Evolutionary conservation across 2,888 invertebrate genomes (phyloP).

Genomic region (Thera obeliscata): DNA sequence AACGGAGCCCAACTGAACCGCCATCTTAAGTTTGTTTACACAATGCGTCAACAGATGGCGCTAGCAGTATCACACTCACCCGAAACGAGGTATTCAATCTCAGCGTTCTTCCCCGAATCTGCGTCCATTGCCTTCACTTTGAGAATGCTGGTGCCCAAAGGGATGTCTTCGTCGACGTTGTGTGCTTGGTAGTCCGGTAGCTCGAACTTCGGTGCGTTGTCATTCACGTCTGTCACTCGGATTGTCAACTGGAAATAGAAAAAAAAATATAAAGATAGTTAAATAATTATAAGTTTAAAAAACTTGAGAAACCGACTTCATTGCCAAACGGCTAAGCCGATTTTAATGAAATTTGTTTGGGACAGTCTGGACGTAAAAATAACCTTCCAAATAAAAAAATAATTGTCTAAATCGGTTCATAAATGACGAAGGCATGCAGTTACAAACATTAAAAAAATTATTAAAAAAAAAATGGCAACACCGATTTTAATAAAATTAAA

Average conservation of each 20-base stretch:
- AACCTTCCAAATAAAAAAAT: no score
- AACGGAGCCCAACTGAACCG: not conserved
- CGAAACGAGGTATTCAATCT: slow-evolving; percentile 95
- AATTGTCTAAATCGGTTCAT: no score
- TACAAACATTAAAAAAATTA: no score
- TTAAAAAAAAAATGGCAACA: no score
- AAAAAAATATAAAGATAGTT: slow-evolving; percentile 1
- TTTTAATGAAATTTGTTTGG: no score
- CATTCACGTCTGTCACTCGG: slow-evolving; percentile 97
- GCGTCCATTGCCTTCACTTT: slow-evolving; percentile 98
- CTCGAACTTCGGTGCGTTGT: slow-evolving; percentile 98
- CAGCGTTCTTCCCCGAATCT: slow-evolving; percentile 97
- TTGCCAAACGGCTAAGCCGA: no score
- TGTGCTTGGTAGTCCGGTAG: slow-evolving; percentile 98
- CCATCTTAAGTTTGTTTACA: not conserved
- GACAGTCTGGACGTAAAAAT: no score
- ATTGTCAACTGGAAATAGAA: slow-evolving; percentile 90
- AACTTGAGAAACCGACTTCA: no score
- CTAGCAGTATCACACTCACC: slow-evolving; percentile 56
- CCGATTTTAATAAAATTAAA: no score
- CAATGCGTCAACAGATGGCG: slow-evolving; percentile 46
- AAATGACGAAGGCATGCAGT: no score
- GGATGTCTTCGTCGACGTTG: slow-evolving; percentile 97
- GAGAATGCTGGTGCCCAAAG: slow-evolving; percentile 95
- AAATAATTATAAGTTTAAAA: not conserved